Evolutionary conservation across 2,113 vertebrate genomes (phyloP), one percentile per base, ranked within the genome.

Genomic region (Leptobrachium leishanense): DNA sequence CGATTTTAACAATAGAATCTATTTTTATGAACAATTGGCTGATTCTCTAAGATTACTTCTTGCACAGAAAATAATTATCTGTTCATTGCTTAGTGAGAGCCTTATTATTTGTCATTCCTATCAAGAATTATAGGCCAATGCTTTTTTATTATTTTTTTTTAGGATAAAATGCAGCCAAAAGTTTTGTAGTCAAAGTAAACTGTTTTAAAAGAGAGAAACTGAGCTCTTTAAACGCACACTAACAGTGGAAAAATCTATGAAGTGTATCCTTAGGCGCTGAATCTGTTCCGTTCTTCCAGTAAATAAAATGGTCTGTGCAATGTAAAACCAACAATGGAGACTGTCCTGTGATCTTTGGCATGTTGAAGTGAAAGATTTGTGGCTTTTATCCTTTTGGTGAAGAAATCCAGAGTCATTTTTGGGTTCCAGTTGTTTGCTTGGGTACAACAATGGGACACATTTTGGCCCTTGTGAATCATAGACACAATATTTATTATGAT

Each of bases 271-370:
- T 55, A 6, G 46, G 69, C 50, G 20, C 20, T 54, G 50, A 59
- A 64, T 10, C 70, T 41, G 40, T 46, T n/a, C 70, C 11, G 70
- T 40, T 41, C 31, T 72, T 72, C 70, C 70, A 72, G 70, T 55
- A 55, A 72, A 72, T 44, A 40, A n/a, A 41, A 12, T 11, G 11
- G 10, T 42, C 70, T 57, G 50, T 20, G 6, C 5, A 59, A 39
- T 43, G 69, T 54, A 46, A 71, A 20, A 40, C 69, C 11, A 71
- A 53, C 10, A 54, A 43, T 57, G 12, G 6, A 72, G 53, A 20
- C 39, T 46, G 40, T 15, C 70, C 50, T 46, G 8, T 15, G 53
- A 6, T 44, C 50, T 41, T 39, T 64, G 62, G 62, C 20, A 57
- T 72, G 70, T 55, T 55, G 50, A 57, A 12, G 53, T 41, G 41